Conservation (phyloP, 2,888 invertebrate species). For the Scaptodrosophila latifasciaeformis region DNA sequence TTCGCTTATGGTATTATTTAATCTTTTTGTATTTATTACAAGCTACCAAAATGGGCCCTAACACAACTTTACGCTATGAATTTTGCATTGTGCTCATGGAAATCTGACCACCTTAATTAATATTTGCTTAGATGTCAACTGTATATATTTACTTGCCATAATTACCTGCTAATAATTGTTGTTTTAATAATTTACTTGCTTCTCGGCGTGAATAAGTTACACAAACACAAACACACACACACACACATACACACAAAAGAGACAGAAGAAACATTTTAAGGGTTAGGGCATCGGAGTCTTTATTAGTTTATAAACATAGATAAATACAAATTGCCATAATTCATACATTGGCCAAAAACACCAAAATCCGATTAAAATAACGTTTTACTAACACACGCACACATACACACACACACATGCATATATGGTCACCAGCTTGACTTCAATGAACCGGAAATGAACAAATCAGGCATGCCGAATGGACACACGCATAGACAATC, state of each 20-base stretch:
- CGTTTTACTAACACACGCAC: conserved; percentile 38
- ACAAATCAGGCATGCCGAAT: conserved; percentile 51
- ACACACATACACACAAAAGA: too few relatives aligned
- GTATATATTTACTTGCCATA: conserved; percentile 7
- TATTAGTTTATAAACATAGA: neutral
- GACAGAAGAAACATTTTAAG: neutral
- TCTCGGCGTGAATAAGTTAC: neutral
- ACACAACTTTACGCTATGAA: too few relatives aligned
- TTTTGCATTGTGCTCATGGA: too few relatives aligned
- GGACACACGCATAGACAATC: conserved; percentile 14
- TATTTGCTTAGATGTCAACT: too few relatives aligned
- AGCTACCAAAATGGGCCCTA: too few relatives aligned
- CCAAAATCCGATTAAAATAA: conserved; percentile 63
- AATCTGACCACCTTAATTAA: too few relatives aligned
- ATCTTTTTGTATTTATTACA: too few relatives aligned
- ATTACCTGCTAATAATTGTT: conserved; percentile 51
- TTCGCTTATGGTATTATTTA: too few relatives aligned
- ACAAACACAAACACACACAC: too few relatives aligned
- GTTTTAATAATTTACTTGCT: conserved; percentile 52
- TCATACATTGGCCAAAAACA: conserved; percentile 43
- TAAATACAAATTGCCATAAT: conserved; percentile 28
- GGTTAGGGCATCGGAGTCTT: neutral
- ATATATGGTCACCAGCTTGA: conserved; percentile 13
- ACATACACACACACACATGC: conserved; percentile 22
- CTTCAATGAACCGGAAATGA: conserved; percentile 64